A percentile compares a stretch with the other conserved stretches of the same genome.
Evolutionary conservation across 2,888 invertebrate genomes (phyloP).

Genomic region (Atethmia centrago): DNA sequence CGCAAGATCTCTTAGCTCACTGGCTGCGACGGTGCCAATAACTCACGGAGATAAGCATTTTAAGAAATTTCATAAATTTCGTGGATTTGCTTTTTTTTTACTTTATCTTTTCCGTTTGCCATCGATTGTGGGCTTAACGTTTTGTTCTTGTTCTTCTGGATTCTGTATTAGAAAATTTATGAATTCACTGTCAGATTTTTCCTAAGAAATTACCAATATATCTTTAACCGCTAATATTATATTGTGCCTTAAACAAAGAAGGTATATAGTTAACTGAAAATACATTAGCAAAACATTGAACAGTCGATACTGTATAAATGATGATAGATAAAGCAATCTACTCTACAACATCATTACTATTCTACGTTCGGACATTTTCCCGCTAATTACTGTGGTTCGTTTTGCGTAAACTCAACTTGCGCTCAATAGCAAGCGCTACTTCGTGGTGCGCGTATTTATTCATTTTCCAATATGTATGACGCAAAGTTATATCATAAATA

Average conservation of each 20-base stretch:
- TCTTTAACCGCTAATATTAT: background rate
- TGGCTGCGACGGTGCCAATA: slow-evolving; percentile 65
- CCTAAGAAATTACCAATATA: background rate
- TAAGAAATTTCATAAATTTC: slow-evolving; percentile 60
- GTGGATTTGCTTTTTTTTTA: slow-evolving; percentile 43
- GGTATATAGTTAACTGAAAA: no score
- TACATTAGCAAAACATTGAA: slow-evolving; percentile 12
- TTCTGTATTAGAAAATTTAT: slow-evolving; percentile 44
- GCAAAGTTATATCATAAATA: slow-evolving; percentile 14
- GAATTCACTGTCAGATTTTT: slow-evolving; percentile 4
- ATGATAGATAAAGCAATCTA: slow-evolving; percentile 20
- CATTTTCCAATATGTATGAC: slow-evolving; percentile 17
- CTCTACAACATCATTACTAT: slow-evolving; percentile 12
- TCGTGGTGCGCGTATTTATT: slow-evolving; percentile 4
- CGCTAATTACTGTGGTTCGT: slow-evolving; percentile 19
- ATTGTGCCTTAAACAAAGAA: no score
- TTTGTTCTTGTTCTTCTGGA: slow-evolving; percentile 32
- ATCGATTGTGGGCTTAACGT: slow-evolving; percentile 46
- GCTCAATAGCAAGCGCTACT: slow-evolving; percentile 32
- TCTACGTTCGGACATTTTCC: slow-evolving; percentile 29
- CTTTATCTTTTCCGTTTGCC: slow-evolving; percentile 49
- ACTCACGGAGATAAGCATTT: slow-evolving; percentile 65
- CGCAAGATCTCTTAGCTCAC: slow-evolving; percentile 57
- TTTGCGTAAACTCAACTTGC: slow-evolving; percentile 24
- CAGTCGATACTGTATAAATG: slow-evolving; percentile 28